These are phyloP conservation scores for Theodoxus fluviatilis DNA, from an alignment of 2,888 invertebrate genomes.

Conservation along the genomic window DNA sequence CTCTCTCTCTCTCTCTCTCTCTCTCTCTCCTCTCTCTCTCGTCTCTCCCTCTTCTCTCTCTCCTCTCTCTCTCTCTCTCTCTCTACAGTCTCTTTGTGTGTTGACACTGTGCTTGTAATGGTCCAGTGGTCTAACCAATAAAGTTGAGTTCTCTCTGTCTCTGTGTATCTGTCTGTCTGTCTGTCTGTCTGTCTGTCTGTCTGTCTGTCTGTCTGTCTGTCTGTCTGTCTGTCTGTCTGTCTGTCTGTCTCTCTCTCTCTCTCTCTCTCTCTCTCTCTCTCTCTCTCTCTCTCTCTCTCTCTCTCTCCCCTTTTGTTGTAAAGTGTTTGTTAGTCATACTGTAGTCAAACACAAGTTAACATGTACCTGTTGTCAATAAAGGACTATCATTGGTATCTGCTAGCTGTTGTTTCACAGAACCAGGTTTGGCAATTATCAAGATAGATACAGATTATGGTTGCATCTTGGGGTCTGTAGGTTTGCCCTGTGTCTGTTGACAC, in stretches of 20 bases:
- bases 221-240: constrained; percentile 22
- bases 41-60: background rate
- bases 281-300: constrained; percentile 5
- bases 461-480: too few species aligned
- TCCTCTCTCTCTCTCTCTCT: background rate
- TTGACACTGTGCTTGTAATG: too few species aligned
- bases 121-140: too few species aligned
- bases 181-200: constrained; percentile 7
- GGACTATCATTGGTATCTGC: too few species aligned
- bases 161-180: constrained; percentile 5
- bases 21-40: background rate
- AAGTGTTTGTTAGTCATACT: too few species aligned
- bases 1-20: background rate
- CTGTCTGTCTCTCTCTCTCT: constrained; percentile 19
- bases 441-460: too few species aligned
- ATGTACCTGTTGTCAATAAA: too few species aligned
- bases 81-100: too few species aligned
- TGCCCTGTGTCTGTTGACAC: too few species aligned
- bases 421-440: too few species aligned
- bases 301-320: background rate
- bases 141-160: constrained; percentile 12
- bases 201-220: constrained; percentile 23
- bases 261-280: background rate
- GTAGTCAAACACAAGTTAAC: too few species aligned
- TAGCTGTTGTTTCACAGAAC: too few species aligned